phyloP scores from a whole-genome alignment of 2,113 vertebrate genomes.

The Myrmecobius fasciatus region DNA sequence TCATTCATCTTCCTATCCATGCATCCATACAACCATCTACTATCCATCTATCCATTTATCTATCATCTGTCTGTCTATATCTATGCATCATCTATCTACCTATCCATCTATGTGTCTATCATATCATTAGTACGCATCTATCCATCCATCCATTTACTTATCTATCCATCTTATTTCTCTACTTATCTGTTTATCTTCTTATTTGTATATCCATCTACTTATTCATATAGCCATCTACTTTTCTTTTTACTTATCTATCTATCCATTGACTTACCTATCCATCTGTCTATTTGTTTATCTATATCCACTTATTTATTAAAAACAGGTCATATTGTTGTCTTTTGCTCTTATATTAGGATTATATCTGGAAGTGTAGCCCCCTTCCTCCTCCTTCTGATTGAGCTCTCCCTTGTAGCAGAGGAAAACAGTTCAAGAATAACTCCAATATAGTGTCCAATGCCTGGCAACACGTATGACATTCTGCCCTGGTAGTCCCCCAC shows the following conservation, averaged over 20 bases:
- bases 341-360: neutral
- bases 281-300: neutral
- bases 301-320: neutral
- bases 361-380: neutral
- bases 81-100: neutral
- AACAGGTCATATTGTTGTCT: neutral
- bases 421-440: neutral
- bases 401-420: neutral
- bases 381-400: neutral
- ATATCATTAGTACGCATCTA: too few relatives aligned
- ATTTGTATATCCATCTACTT: neutral
- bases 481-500: neutral
- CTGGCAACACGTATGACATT: neutral
- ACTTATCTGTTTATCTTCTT: rapidly evolving
- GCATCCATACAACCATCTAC: too few relatives aligned
- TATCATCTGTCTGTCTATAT: too few relatives aligned
- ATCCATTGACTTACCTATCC: neutral
- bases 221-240: neutral
- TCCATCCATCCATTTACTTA: rapidly evolving
- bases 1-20: too few relatives aligned
- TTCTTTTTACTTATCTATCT: neutral
- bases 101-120: neutral
- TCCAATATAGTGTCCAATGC: neutral
- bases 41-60: too few relatives aligned
- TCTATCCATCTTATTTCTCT: neutral